Evolutionary conservation across 2,797 vertebrate species (phyloP).

Genomic region (Distichodus sexfasciatus): DNA sequence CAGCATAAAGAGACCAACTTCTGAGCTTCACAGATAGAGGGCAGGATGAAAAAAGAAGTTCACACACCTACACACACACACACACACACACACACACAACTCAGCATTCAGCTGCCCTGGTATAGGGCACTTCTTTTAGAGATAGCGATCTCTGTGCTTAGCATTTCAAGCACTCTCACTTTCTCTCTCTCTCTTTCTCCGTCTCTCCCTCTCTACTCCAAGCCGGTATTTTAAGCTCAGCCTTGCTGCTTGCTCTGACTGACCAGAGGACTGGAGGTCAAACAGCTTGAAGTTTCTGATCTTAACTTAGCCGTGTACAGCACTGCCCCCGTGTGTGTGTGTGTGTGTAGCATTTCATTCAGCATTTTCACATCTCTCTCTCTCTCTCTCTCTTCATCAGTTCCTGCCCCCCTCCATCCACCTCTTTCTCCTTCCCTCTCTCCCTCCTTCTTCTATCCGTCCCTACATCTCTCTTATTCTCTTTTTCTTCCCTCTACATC

Average conservation of each 20-base stretch:
- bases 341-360: too few species aligned
- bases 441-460: background rate
- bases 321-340: background rate
- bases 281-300: background rate
- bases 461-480: background rate
- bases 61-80: constrained; percentile 11
- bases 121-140: constrained; percentile 48
- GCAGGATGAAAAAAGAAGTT: background rate
- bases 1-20: background rate
- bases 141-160: constrained; percentile 48
- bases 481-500: background rate
- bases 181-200: background rate
- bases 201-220: background rate
- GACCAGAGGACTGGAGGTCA: background rate
- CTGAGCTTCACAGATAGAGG: constrained; percentile 1
- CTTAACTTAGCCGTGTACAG: too few species aligned
- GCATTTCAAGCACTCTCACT: constrained; percentile 37
- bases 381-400: constrained; percentile 2
- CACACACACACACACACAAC: constrained; percentile 21
- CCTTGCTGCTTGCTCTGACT: background rate
- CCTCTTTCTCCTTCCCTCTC: background rate
- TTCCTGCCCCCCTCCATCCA: too few species aligned
- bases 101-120: constrained; percentile 28
- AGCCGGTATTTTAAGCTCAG: constrained; percentile 48
- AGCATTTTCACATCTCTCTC: too few species aligned